A percentile compares a stretch with the other conserved stretches of the same genome.
These are phyloP conservation scores for Halictus ligatus DNA, from an alignment of 2,888 invertebrate species.

Conservation along the genomic window DNA sequence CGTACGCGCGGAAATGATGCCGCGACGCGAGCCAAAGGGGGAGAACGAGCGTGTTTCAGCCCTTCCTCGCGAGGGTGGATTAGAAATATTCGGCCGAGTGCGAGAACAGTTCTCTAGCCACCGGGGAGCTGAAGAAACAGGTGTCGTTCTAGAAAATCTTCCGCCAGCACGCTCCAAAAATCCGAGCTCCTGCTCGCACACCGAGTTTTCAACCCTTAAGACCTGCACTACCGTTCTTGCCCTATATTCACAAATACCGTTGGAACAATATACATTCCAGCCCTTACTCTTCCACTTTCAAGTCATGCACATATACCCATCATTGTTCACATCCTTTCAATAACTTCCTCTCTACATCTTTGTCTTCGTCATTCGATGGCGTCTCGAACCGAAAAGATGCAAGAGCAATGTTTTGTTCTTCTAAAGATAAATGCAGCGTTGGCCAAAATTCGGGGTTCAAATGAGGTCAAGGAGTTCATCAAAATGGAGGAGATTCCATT, in stretches of 20 bases:
- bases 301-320: too few species aligned
- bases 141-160: neutral
- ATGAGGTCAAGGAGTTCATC: too few species aligned
- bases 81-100: slow-evolving; percentile 44
- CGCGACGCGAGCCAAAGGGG: slow-evolving; percentile 31
- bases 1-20: slow-evolving; percentile 37
- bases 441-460: too few species aligned
- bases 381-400: too few species aligned
- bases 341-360: too few species aligned
- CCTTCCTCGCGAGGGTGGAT: slow-evolving; percentile 43
- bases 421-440: too few species aligned
- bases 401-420: too few species aligned
- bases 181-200: neutral
- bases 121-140: neutral
- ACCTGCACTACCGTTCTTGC: neutral
- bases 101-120: neutral
- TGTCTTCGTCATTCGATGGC: too few species aligned
- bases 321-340: too few species aligned
- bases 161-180: neutral
- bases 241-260: neutral
- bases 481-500: too few species aligned
- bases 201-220: neutral
- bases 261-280: neutral
- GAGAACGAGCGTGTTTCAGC: slow-evolving; percentile 48
- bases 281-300: neutral